Base-by-base conservation (phyloP, 2,888 invertebrate species). In the Dysmachus trigonus region DNA sequence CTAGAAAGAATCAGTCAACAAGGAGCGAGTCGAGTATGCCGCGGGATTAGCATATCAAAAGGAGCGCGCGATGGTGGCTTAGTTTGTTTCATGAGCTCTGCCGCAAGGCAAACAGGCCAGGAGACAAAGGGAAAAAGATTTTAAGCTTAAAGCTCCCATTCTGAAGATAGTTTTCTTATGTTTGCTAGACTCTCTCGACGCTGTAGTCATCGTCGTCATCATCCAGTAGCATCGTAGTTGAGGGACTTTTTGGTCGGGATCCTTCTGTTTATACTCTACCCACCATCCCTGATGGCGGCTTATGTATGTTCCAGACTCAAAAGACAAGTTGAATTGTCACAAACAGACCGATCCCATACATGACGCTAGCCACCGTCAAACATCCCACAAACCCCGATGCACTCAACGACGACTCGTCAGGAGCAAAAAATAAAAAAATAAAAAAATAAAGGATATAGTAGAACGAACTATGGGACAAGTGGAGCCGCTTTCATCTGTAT, bases 101-200 rank as follows among this genome's bases (percentile, higher is more conserved):
- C 74, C 53, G 85, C 76, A 18, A 35, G 47, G 74, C 85, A 85
- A 85, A 74, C 85, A 85, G 85, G 74, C 41, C 33, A 62, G 73
- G 53, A 87, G 62, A 62, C 86, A 87, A 87, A 86, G 86, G 85
- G 3, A 62, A 18, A 41, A 84, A 84, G 86, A 87, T 87, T 87
- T 87, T 22, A 86, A 85, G 72, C 81, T 86, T 72, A 81, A 87
- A 87, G 86, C 83, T 86, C 86, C 62, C 82, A 62, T 71, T 86
- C 81, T 82, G 38, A 86, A 74, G 79, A 86, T 86, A 87, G 87
- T 87, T 87, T 87, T 86, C 87, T 87, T 87, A 87, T 87, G 86
- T 87, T 86, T 87, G 82, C 86, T 85, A 85, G 84, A 81, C 87
- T 87, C 87, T 86, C 73, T 71, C 41, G 86, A 74, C 84, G 73